Base-by-base conservation (phyloP, 2,113 vertebrate genomes). In the Larimichthys polyactis region DNA sequence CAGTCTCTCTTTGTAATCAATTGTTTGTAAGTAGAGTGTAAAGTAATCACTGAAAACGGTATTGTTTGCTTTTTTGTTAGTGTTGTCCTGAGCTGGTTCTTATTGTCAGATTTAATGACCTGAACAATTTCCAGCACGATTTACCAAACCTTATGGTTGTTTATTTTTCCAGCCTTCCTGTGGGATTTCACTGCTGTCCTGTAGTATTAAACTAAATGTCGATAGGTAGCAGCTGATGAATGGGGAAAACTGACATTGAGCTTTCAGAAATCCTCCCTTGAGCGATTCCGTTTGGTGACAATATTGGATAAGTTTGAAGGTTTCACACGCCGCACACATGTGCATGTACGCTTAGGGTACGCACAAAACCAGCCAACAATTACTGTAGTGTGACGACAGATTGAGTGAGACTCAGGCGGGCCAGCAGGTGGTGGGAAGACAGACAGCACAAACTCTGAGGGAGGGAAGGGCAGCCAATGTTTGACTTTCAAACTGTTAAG, bases 171-270 rank as follows among this genome's bases (percentile, higher is more conserved):
- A 36, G 43, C 63, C 29, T 52, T 83, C 59, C 73, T 75, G 49
- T 67, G 64, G 52, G 72, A 78, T 80, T 51, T 65, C 36, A 43
- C 22, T 40, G 44, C 48, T 63, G 70, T 64, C 63, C 20, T 43
- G 32, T 66, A 43, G 29, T 63, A 81, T 90, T 84, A 81, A 73
- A 83, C 85, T 51, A 82, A 82, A 89, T 74, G 54, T 76, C 15
- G 54, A 90, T 73, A 20, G 66, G 49, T 54, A 62, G 79, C 48
- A 71, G 70, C 27, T 32, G 70, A 69, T 4, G 68, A 54, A 71
- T 54, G 46, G 48, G 74, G 66, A 72, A 82, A 71, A 81, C 66
- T 86, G 81, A 78, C 87, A 40, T 43, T 74, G 66, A 76, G 68
- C 82, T 78, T 81, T 73, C 27, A 84, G 63, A 84, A 89, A 86